Conservation (phyloP, 2,888 invertebrate genomes). For the Chrysolina americana region DNA sequence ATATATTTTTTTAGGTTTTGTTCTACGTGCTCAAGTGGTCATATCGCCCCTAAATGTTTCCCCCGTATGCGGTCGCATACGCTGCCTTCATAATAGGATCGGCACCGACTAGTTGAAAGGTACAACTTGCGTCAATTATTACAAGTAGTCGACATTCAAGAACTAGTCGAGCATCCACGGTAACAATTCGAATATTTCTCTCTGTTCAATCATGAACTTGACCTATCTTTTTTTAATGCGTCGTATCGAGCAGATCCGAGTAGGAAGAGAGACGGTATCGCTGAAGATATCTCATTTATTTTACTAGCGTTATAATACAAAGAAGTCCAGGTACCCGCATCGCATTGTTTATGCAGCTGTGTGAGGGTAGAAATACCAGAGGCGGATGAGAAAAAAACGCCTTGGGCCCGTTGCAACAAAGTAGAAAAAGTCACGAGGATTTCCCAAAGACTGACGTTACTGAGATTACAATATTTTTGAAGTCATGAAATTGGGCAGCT, state of each 20-base stretch:
- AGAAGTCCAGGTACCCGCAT: slow-evolving; percentile 32
- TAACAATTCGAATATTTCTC: not conserved
- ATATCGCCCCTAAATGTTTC: too few species aligned
- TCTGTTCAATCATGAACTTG: not conserved
- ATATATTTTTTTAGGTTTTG: too few species aligned
- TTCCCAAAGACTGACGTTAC: too few species aligned
- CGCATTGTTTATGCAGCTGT: slow-evolving; percentile 9
- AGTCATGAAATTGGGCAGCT: too few species aligned
- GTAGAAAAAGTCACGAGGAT: too few species aligned
- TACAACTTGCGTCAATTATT: too few species aligned
- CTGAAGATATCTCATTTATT: slow-evolving; percentile 21
- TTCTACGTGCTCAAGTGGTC: too few species aligned
- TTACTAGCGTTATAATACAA: slow-evolving; percentile 2
- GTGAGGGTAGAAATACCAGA: slow-evolving; percentile 29
- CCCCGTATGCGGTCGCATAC: too few species aligned
- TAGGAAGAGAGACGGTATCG: not conserved
- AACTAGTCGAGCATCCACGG: not conserved
- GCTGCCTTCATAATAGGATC: too few species aligned
- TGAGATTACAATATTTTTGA: too few species aligned
- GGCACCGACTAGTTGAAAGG: too few species aligned
- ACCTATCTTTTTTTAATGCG: not conserved
- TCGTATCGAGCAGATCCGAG: not conserved
- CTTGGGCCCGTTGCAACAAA: not conserved
- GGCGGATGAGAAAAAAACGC: not conserved
- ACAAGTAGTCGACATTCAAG: not conserved